A percentile compares a stretch with the other conserved stretches of the same genome.
Conservation (phyloP, 2,888 invertebrate genomes). For the Polyploca ridens region DNA sequence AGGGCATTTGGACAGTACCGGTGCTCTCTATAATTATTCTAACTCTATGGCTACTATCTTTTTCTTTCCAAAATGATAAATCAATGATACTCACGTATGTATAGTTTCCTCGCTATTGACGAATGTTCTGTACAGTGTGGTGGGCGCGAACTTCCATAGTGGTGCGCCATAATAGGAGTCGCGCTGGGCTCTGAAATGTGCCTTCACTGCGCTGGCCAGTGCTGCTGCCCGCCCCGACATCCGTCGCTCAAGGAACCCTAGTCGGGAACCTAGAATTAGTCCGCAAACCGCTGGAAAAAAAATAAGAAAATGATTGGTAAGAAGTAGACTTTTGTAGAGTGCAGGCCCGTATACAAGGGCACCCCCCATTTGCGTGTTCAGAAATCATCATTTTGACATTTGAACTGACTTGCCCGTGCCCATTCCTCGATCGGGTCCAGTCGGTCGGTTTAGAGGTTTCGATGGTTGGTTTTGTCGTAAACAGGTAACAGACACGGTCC, state of each 20-base stretch:
- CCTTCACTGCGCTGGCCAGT: constrained; percentile 89
- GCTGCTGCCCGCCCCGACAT: constrained; percentile 85
- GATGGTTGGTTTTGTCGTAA: no score
- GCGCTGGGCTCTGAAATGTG: constrained; percentile 90
- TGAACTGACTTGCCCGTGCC: no score
- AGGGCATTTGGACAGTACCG: no score
- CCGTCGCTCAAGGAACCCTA: constrained; percentile 88
- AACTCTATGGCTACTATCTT: background rate
- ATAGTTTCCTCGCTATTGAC: constrained; percentile 91
- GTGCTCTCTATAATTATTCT: no score
- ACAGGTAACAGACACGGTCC: no score
- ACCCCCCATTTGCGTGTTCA: no score
- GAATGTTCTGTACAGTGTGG: constrained; percentile 88
- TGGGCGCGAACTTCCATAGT: constrained; percentile 92
- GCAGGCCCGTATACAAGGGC: no score
- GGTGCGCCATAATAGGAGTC: constrained; percentile 93
- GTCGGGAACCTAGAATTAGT: constrained; percentile 90
- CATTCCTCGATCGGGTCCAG: no score
- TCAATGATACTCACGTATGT: constrained; percentile 86
- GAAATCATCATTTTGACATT: no score
- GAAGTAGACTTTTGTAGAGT: no score
- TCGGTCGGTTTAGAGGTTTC: no score
- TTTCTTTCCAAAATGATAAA: background rate
- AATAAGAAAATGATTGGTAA: background rate
- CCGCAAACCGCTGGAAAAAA: constrained; percentile 87